A percentile compares a stretch with the other conserved stretches of the same genome.
These are phyloP conservation scores for Thalassaphorura encarpata DNA, from an alignment of 1,140 invertebrate genomes.

Conservation along the genomic window DNA sequence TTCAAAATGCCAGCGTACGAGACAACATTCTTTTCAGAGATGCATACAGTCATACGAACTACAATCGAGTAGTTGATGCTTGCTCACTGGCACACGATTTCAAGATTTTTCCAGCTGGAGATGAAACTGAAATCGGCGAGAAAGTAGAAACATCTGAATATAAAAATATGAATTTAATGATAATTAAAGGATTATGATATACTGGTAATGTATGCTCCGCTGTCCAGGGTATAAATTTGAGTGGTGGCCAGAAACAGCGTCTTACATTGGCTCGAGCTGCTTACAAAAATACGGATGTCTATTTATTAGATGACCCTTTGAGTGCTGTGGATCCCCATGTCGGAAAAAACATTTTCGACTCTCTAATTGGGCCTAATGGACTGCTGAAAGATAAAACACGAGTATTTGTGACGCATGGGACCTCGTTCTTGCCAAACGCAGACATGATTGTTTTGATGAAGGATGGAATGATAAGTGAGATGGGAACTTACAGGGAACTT, in stretches of 20 bases:
- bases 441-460: slow-evolving; percentile 37
- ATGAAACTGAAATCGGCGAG: slow-evolving; percentile 54
- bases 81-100: slow-evolving; percentile 48
- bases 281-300: slow-evolving; percentile 38
- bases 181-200: no score
- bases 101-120: slow-evolving; percentile 46
- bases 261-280: slow-evolving; percentile 42
- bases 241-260: slow-evolving; percentile 52
- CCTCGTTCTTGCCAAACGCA: slow-evolving; percentile 36
- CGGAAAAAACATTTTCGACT: slow-evolving; percentile 41
- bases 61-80: slow-evolving; percentile 41
- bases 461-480: slow-evolving; percentile 36
- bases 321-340: slow-evolving; percentile 50
- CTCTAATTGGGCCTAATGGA: slow-evolving; percentile 36
- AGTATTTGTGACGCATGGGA: slow-evolving; percentile 36
- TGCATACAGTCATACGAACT: slow-evolving; percentile 34
- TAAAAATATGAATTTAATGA: no score
- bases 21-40: slow-evolving; percentile 46
- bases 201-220: no score
- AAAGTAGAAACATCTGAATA: no score
- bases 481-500: slow-evolving; percentile 37
- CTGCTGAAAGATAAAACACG: slow-evolving; percentile 31
- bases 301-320: slow-evolving; percentile 50
- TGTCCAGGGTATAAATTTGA: slow-evolving; percentile 44
- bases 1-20: slow-evolving; percentile 43